Evolutionary conservation across 2,797 vertebrate species (phyloP), one percentile per base, ranked within the genome.

Genomic region (Sebastes trivittatus): DNA sequence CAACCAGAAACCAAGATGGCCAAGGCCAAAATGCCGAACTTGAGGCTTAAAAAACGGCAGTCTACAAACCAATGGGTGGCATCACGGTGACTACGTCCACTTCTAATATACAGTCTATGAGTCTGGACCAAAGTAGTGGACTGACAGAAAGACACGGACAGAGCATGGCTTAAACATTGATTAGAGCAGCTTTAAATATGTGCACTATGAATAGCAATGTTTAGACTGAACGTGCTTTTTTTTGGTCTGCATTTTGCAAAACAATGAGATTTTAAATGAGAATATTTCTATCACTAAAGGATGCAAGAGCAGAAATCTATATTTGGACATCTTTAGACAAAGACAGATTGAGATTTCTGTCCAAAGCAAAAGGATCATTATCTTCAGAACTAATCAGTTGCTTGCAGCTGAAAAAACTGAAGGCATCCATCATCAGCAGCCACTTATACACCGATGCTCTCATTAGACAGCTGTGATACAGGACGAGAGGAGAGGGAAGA

Each of bases 391-490:
- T 67, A 38, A 82, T 86, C 81, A 79, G 73, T 83, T 75, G 77
- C 75, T 84, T 62, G 75, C 88, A 85, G 87, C 88, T 89, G 90
- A 89, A 87, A 86, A 90, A 82, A 81, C 73, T 80, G 52, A 89
- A 92, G 78, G 82, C 87, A 88, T 93, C 87, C 87, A 85, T 95
- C 88, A 90, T 89, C 82, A 83, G 66, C 36, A 61, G 75, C 89
- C 90, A 92, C 90, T 94, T 91, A 86, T 74, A 76, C 63, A 34
- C 82, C 83, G 81, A 90, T 87, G 88, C 82, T 78, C 77, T 95
- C 91, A 95, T 94, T 92, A 93, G 88, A 90, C 94, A 95, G 94
- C 95, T 96, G 95, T 69, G 77, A 85, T 87, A 60, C 86, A 88
- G 84, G 86, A 77, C 85, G 76, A 65, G 79, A 80, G 83, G 73